Evolutionary conservation across 2,113 vertebrate species (phyloP), one percentile per base, ranked within the genome.

Genomic region (Callorhinus ursinus): DNA sequence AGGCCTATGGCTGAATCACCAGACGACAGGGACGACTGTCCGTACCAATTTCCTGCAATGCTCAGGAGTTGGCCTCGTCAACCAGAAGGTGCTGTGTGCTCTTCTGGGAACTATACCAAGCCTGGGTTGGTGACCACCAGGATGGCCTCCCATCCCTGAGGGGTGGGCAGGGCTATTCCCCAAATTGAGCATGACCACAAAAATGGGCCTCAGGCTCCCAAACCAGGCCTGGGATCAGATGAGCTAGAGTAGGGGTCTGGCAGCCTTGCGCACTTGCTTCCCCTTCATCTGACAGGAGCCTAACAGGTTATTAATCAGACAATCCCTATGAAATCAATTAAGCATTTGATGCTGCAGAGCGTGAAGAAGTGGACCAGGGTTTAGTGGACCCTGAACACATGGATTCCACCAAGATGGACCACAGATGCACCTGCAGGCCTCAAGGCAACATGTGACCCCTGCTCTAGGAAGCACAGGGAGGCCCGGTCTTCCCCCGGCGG

Each of bases 251-350:
- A 13, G 1, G 90, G 71, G 89, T 83, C 86, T 97, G 93, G 81
- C 24, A 49, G 65, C 88, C 71, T 71, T 31, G 88, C 84, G 90
- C 67, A 87, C 69, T 69, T 69, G 80, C 59, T 90, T 94, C 11
- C 19, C 46, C 53, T 69, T 88, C 59, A 84, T 76, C 65, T 0
- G 46, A 83, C 83, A 91, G 84, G 77, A 96, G 97, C 95, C 97
- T 94, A 96, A 77, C 10, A 65, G 81, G 63, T 96, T 98, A 97
- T 98, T 97, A 98, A 98, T 98, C 95, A 98, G 96, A 97, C 39
- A 90, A 95, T 96, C 14, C 7, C 92, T 89, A 80, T 93, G 95
- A 98, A 98, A 98, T 98, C 95, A 98, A 98, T 98, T 98, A 98
- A 59, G 86, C 19, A 4, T 81, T 80, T 97, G 96, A 97, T 89